These are phyloP conservation scores for Caenorhabditis briggsae DNA, from an alignment of 1,140 invertebrate species.

Conservation along the genomic window DNA sequence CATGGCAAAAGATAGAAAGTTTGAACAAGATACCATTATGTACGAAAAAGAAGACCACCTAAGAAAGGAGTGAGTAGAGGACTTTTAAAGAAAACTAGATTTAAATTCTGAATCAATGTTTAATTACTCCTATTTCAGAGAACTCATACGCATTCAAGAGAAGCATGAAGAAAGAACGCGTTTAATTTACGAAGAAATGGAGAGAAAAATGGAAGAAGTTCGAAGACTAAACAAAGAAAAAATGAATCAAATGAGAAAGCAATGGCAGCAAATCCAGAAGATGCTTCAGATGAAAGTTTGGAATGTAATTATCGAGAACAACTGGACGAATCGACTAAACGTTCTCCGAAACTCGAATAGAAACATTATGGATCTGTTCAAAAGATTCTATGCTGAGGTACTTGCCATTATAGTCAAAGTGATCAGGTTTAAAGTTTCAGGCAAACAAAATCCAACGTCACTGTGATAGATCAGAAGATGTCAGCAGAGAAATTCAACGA, in stretches of 20 bases:
- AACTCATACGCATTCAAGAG: no score
- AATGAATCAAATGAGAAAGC: not conserved
- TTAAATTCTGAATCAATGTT: no score
- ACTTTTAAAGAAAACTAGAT: no score
- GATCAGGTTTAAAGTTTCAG: not conserved
- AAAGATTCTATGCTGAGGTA: not conserved
- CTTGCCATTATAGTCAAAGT: no score
- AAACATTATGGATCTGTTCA: conserved; percentile 2
- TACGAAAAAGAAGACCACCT: no score
- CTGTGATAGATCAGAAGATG: not conserved
- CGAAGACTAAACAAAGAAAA: not conserved
- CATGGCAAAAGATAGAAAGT: no score
- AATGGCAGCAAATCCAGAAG: conserved; percentile 1
- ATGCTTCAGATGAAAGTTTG: not conserved
- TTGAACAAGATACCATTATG: no score
- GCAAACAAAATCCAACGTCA: not conserved
- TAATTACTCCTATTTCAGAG: no score
- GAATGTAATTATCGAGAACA: not conserved
- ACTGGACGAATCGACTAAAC: not conserved
- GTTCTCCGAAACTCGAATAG: not conserved
- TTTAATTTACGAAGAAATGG: not conserved
- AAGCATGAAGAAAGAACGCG: no score
- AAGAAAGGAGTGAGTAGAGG: no score
- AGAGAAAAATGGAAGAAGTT: not conserved
- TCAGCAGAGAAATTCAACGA: not conserved